Percentiles rank a stretch among this genome's conserved stretches.
phyloP scores from a whole-genome alignment of 2,113 vertebrate genomes.

The Calypte anna region DNA sequence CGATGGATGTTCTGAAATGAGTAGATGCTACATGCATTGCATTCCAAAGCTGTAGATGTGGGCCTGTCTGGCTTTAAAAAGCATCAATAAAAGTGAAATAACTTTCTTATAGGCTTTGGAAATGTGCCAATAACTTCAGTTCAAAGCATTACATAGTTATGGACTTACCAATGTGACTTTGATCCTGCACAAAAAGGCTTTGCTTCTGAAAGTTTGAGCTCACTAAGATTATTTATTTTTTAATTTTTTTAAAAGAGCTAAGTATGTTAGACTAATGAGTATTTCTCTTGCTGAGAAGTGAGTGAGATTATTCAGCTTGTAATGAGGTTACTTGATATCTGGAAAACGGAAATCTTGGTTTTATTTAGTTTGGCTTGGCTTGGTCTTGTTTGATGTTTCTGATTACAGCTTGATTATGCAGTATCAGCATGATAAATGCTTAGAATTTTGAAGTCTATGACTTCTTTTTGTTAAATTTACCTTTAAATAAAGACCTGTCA shows the following conservation, averaged over 20 bases:
- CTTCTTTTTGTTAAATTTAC: neutral
- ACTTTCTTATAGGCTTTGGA: neutral
- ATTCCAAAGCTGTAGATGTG: neutral
- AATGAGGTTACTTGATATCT: neutral
- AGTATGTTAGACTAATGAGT: neutral
- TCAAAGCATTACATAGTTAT: neutral
- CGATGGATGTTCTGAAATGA: neutral
- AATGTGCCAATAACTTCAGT: neutral
- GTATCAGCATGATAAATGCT: neutral
- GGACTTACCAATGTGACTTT: neutral
- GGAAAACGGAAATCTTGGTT: neutral
- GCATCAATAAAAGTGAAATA: neutral
- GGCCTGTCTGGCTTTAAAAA: neutral
- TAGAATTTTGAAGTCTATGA: neutral
- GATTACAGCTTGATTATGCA: neutral
- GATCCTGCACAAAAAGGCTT: neutral
- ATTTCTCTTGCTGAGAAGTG: neutral
- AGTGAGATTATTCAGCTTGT: neutral
- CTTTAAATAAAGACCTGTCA: neutral
- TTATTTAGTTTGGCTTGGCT: neutral
- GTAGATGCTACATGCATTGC: neutral
- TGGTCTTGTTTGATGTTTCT: neutral
- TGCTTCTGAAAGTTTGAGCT: neutral
- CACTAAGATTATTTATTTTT: neutral
- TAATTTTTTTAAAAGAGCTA: neutral